Evolutionary conservation across 2,113 vertebrate genomes (phyloP).

Genomic region (Melanerpes aurifrons): DNA sequence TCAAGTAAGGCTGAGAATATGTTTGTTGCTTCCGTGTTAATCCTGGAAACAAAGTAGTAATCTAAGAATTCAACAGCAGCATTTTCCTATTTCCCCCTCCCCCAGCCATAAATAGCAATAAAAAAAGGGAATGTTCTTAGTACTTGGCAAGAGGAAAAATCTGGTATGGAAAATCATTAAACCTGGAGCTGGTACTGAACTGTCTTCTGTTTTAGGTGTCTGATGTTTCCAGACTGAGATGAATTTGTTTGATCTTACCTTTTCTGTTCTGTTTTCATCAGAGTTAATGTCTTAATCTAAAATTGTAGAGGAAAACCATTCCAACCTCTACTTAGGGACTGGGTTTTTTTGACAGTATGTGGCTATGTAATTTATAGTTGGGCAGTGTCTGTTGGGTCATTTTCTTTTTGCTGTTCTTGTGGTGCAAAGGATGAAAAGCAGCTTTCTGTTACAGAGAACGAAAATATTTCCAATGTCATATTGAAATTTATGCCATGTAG

Average conservation of each 20-base stretch:
- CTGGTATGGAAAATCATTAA: not conserved
- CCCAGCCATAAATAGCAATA: not conserved
- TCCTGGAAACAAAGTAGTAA: not conserved
- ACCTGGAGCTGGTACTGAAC: not conserved
- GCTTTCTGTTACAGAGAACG: not conserved
- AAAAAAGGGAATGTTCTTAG: not conserved
- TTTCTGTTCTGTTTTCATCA: not conserved
- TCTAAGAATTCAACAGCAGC: not conserved
- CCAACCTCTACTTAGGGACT: accelerated
- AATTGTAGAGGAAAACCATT: not conserved
- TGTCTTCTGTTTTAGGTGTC: not conserved
- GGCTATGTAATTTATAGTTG: not conserved
- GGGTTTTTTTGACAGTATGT: not conserved
- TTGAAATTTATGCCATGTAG: not conserved
- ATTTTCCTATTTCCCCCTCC: not conserved
- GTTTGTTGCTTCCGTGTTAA: not conserved
- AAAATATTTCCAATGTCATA: not conserved
- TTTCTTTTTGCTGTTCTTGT: not conserved
- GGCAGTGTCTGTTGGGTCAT: not conserved
- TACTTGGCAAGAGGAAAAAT: not conserved
- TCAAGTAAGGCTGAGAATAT: not conserved
- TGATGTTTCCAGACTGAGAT: not conserved
- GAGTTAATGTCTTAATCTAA: not conserved
- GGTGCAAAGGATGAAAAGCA: not conserved
- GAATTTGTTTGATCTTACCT: not conserved